phyloP scores from a whole-genome alignment of 2,113 vertebrate species.

The Lates calcarifer region DNA sequence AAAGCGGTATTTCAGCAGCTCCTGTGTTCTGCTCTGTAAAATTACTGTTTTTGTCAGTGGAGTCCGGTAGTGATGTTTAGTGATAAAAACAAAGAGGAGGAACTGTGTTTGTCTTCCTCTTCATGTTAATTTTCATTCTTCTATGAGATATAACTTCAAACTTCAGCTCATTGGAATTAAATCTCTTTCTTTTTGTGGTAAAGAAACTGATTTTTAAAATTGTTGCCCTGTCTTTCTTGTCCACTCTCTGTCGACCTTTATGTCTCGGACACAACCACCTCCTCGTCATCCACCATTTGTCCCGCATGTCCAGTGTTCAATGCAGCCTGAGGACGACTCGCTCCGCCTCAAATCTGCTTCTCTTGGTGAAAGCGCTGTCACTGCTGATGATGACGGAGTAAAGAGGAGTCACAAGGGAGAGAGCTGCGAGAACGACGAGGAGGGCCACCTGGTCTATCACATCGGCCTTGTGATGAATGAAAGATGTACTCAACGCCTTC shows the following conservation, averaged over 20 bases:
- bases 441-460: constrained; percentile 94
- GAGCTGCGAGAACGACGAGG: constrained; percentile 90
- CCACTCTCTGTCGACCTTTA: not conserved
- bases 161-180: too few species aligned
- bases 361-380: constrained; percentile 26
- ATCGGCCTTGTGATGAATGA: constrained; percentile 91
- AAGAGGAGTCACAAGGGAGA: constrained; percentile 85
- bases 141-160: too few species aligned
- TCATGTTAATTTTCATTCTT: too few species aligned
- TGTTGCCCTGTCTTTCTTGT: too few species aligned
- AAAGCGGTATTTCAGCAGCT: too few species aligned
- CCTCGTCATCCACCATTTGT: not conserved
- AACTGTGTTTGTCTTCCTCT: too few species aligned
- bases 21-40: too few species aligned
- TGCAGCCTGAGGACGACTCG: constrained; percentile 19
- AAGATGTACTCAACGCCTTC: constrained; percentile 88
- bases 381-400: constrained; percentile 19
- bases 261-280: not conserved
- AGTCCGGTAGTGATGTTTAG: too few species aligned
- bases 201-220: too few species aligned
- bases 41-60: too few species aligned
- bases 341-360: not conserved
- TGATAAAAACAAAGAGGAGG: too few species aligned
- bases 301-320: not conserved
- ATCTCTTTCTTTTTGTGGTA: too few species aligned